A percentile compares a stretch with the other conserved stretches of the same genome.
These are phyloP conservation scores for Danionella cerebrum DNA, from an alignment of 2,113 vertebrate species.

Conservation along the genomic window DNA sequence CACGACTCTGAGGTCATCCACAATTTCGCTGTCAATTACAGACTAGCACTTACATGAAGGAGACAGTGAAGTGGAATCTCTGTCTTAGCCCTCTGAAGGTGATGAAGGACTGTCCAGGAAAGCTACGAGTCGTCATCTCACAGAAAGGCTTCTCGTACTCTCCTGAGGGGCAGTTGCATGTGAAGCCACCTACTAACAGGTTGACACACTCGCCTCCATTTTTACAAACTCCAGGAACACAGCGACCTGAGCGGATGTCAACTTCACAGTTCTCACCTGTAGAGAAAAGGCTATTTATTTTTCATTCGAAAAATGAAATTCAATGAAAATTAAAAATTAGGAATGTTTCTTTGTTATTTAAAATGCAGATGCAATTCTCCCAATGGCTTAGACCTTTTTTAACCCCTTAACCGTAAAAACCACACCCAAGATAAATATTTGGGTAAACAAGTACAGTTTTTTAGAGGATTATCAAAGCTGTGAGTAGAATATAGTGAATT, in stretches of 20 bases:
- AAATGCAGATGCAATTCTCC: too few species aligned
- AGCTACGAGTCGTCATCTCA: constrained; percentile 87
- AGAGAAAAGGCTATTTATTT: too few species aligned
- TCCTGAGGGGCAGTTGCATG: constrained; percentile 77
- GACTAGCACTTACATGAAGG: constrained; percentile 77
- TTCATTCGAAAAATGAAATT: too few species aligned
- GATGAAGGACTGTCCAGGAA: constrained; percentile 83
- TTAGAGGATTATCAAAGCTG: too few species aligned
- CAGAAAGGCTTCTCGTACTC: constrained; percentile 91
- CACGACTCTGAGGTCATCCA: constrained; percentile 1
- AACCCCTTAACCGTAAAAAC: too few species aligned
- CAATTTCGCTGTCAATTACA: background rate
- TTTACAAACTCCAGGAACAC: constrained; percentile 77
- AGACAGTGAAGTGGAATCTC: constrained; percentile 89
- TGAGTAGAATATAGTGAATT: too few species aligned
- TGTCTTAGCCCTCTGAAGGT: constrained; percentile 88
- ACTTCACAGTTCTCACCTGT: constrained; percentile 85
- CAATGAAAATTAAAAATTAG: too few species aligned
- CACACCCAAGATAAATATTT: too few species aligned
- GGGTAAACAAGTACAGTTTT: too few species aligned
- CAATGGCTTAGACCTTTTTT: too few species aligned
- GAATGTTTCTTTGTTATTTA: too few species aligned
- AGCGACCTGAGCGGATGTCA: constrained; percentile 74
- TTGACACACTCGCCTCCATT: constrained; percentile 87
- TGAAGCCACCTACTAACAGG: constrained; percentile 83